Evolutionary conservation across 2,113 vertebrate species (phyloP).

Genomic region (Passer domesticus): DNA sequence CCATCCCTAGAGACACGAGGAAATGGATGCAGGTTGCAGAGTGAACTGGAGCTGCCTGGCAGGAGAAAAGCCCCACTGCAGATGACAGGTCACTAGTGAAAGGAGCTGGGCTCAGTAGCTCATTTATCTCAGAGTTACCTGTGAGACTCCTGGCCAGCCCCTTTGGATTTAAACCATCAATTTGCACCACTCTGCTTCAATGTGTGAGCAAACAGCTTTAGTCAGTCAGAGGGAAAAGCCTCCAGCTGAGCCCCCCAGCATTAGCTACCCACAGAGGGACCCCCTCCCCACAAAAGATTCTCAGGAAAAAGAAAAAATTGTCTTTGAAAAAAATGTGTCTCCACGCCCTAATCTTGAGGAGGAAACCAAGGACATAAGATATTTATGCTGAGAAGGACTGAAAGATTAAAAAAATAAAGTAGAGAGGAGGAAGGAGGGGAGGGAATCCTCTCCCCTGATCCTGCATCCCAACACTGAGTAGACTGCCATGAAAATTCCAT

Average conservation of each 20-base stretch:
- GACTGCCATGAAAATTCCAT: background rate
- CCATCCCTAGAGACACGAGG: background rate
- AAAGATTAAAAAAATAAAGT: background rate
- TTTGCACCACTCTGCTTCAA: background rate
- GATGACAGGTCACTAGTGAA: background rate
- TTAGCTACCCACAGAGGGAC: background rate
- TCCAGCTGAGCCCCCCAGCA: background rate
- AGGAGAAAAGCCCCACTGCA: background rate
- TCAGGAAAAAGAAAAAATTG: background rate
- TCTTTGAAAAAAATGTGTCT: background rate
- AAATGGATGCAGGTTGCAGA: background rate
- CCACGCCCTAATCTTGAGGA: background rate
- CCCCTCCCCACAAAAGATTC: background rate
- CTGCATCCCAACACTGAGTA: background rate
- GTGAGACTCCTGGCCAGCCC: background rate
- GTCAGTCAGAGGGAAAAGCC: background rate
- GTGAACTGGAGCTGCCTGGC: background rate
- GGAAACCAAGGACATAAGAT: background rate
- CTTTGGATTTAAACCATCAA: background rate
- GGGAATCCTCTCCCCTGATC: fast-evolving
- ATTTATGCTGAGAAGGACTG: background rate
- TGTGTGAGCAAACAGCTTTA: background rate
- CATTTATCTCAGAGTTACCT: background rate
- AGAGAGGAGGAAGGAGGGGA: background rate
- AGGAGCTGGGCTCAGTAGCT: background rate